A percentile compares a stretch with the other conserved stretches of the same genome.
Conservation (phyloP, 2,888 invertebrate genomes). For the Pedicia rivosa region DNA sequence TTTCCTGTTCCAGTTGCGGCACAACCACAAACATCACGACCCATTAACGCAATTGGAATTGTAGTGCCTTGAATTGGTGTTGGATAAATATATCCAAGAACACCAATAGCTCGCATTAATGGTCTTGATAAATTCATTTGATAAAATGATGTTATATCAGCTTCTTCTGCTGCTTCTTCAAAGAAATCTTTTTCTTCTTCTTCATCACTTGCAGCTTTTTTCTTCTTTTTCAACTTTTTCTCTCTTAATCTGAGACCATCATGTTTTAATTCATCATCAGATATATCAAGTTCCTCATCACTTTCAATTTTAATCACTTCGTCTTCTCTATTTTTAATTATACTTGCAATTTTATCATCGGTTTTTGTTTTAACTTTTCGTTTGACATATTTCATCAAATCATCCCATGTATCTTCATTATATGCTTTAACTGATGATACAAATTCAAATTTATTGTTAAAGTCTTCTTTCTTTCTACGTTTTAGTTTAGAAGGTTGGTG, state of each 20-base stretch:
- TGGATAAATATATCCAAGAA: conserved; percentile 80
- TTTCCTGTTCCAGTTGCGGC: conserved; percentile 98
- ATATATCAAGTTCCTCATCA: conserved; percentile 41
- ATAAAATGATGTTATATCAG: conserved; percentile 57
- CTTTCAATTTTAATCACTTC: conserved; percentile 27
- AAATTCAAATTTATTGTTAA: conserved; percentile 70
- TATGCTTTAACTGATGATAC: conserved; percentile 62
- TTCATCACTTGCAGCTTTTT: conserved; percentile 29
- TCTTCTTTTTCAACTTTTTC: conserved; percentile 40
- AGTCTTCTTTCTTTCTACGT: conserved; percentile 51
- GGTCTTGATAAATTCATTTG: conserved; percentile 96
- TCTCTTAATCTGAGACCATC: conserved; percentile 52
- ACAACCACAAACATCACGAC: conserved; percentile 94
- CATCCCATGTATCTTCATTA: conserved; percentile 66
- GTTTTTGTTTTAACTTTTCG: conserved; percentile 64
- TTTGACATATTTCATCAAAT: conserved; percentile 61
- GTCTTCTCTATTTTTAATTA: conserved; percentile 34
- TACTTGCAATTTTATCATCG: conserved; percentile 66
- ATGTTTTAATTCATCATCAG: conserved; percentile 61
- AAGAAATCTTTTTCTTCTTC: conserved; percentile 35
- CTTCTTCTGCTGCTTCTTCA: conserved; percentile 49
- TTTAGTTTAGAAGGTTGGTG: conserved; percentile 72
- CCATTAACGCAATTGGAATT: conserved; percentile 82
- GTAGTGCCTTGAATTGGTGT: conserved; percentile 95
- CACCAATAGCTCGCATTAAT: conserved; percentile 75